phyloP scores from a whole-genome alignment of 2,113 vertebrate genomes.

The Xiphias gladius region DNA sequence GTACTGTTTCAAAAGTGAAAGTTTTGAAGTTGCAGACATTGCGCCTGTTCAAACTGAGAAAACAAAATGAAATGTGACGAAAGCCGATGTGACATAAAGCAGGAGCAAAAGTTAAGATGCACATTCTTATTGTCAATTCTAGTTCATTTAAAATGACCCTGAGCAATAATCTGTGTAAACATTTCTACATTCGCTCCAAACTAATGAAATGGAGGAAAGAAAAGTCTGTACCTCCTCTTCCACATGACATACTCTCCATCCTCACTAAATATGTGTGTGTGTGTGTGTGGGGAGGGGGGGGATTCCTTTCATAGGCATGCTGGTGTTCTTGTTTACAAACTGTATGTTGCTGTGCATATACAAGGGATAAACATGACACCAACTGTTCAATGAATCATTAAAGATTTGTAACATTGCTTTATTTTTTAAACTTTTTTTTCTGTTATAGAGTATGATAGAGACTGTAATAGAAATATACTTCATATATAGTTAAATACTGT shows the following conservation, averaged over 20 bases:
- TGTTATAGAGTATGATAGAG: constrained; percentile 24
- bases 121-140: constrained; percentile 76
- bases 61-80: neutral
- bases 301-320: constrained; percentile 70
- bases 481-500: constrained; percentile 47
- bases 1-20: neutral
- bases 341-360: constrained; percentile 57
- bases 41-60: neutral
- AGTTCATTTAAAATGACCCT: constrained; percentile 80
- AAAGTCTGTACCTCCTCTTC: constrained; percentile 32
- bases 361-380: constrained; percentile 49
- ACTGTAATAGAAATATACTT: constrained; percentile 58
- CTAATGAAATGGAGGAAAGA: constrained; percentile 39
- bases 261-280: constrained; percentile 27
- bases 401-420: constrained; percentile 39
- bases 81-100: neutral
- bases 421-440: constrained; percentile 21
- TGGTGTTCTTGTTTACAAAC: constrained; percentile 70
- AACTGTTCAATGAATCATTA: constrained; percentile 32
- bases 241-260: constrained; percentile 26
- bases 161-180: constrained; percentile 83
- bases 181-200: constrained; percentile 74
- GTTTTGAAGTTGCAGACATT: neutral
- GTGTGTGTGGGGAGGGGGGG: constrained; percentile 10
- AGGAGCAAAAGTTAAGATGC: constrained; percentile 45